Evolutionary conservation across 2,888 invertebrate genomes (phyloP).

Genomic region (Melinaea menophilus): DNA sequence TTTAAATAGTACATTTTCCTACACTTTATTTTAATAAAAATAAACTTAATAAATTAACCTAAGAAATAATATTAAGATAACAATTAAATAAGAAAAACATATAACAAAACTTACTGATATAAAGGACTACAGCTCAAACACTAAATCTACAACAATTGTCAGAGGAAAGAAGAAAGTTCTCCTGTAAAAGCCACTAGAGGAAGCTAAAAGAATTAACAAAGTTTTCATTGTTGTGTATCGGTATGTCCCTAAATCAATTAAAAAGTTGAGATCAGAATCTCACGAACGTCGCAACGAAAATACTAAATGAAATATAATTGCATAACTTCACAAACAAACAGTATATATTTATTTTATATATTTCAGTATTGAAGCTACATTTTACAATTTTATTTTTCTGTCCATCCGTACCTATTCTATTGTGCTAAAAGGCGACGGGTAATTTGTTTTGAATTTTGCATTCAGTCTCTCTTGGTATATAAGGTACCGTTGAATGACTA

Average conservation of each 20-base stretch:
- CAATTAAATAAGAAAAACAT: too few relatives aligned
- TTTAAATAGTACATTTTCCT: too few relatives aligned
- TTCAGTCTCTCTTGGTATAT: neutral
- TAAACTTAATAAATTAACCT: too few relatives aligned
- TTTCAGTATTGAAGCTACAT: neutral
- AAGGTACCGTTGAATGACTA: too few relatives aligned
- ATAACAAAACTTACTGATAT: too few relatives aligned
- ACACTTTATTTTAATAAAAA: too few relatives aligned
- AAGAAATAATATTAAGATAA: too few relatives aligned
- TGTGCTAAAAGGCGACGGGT: neutral
- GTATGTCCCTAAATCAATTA: constrained; percentile 31
- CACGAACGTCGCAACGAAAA: neutral
- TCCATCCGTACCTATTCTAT: neutral
- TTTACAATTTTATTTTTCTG: neutral
- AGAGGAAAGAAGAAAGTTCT: too few relatives aligned
- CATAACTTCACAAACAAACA: neutral
- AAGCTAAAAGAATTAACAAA: constrained; percentile 13
- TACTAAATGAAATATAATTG: neutral
- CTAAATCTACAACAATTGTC: too few relatives aligned
- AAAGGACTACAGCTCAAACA: too few relatives aligned
- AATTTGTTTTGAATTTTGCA: constrained; percentile 2
- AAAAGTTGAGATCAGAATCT: constrained; percentile 23
- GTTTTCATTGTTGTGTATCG: constrained; percentile 24
- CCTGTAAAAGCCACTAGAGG: too few relatives aligned
- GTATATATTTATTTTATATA: constrained; percentile 4